These are phyloP conservation scores for human (Homo sapiens) DNA, from an alignment of 2,113 vertebrate genomes.

Conservation along the genomic window GRCh38 chr3:54785001-54785500, in stretches of 20 bases:
- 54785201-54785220: background rate
- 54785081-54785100: background rate
- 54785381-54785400: background rate
- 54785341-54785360: background rate
- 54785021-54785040: background rate
- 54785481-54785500: background rate
- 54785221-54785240: background rate
- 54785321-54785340: background rate
- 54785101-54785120: background rate
- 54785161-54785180: background rate
- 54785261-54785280: background rate
- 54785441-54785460: background rate
- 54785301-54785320: background rate
- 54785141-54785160: background rate
- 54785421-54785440: background rate
- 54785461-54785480: background rate
- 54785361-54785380: background rate
- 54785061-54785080: background rate
- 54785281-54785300: background rate
- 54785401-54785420: background rate
- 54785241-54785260: background rate
- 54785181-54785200: background rate
- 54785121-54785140: background rate
- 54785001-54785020: background rate
- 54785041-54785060: background rate